Evolutionary conservation across 2,113 vertebrate genomes (phyloP).

Genomic region (Microcebus lehilahytsara): DNA sequence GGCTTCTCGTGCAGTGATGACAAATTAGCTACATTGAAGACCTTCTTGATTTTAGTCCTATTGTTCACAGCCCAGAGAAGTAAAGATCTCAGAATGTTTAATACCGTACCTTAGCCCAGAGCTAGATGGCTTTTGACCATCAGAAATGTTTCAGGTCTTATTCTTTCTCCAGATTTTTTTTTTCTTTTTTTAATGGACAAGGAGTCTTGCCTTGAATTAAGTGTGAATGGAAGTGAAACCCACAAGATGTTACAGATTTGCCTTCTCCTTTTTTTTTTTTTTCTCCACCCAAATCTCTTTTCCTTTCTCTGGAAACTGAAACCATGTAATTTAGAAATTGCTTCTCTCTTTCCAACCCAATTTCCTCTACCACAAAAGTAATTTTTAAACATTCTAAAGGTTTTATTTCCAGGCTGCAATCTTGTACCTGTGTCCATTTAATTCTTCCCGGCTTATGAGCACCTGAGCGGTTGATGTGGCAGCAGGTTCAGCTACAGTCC

Average conservation of each 20-base stretch:
- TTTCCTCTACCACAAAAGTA: constrained; percentile 56
- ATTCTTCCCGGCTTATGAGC: background rate
- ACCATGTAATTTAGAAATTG: constrained; percentile 71
- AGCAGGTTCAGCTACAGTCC: background rate
- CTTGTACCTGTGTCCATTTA: constrained; percentile 27
- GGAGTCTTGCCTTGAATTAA: constrained; percentile 20
- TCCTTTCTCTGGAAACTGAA: constrained; percentile 56
- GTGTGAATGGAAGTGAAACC: constrained; percentile 41
- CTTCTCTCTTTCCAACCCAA: constrained; percentile 53
- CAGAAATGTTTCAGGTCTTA: background rate
- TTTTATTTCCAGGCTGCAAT: constrained; percentile 44
- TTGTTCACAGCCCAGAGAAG: background rate
- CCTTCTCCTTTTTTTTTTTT: background rate
- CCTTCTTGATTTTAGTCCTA: background rate
- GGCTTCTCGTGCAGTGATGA: background rate
- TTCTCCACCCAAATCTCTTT: background rate
- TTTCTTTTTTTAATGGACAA: background rate
- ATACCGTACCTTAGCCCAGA: background rate
- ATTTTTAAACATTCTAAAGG: constrained; percentile 67
- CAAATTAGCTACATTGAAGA: background rate
- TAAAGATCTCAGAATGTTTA: background rate
- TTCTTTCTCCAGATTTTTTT: background rate
- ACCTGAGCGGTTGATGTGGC: background rate
- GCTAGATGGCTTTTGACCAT: background rate
- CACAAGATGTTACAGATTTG: background rate